A percentile compares a stretch with the other conserved stretches of the same genome.
phyloP scores from a whole-genome alignment of 2,113 vertebrate species.

The Melanocharis versteri region DNA sequence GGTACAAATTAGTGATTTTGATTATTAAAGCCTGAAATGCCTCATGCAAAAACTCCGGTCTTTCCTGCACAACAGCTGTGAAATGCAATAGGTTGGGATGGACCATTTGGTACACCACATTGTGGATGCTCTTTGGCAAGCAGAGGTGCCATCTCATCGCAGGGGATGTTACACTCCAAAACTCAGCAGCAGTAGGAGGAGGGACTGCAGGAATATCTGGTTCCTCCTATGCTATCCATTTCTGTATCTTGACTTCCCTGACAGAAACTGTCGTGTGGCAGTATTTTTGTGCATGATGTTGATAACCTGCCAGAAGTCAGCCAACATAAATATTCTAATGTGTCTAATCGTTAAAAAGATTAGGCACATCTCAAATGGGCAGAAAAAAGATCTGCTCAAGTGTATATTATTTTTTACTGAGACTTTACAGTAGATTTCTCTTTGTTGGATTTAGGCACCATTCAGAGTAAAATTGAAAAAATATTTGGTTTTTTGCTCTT shows the following conservation, averaged over 20 bases:
- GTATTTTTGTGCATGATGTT: neutral
- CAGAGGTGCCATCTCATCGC: accelerated
- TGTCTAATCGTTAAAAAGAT: neutral
- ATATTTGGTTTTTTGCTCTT: neutral
- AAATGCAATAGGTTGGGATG: neutral
- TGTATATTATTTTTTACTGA: neutral
- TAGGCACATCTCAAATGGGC: neutral
- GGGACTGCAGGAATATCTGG: neutral
- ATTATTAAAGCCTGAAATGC: neutral
- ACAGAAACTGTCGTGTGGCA: neutral
- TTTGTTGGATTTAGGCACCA: neutral
- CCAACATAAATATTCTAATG: neutral
- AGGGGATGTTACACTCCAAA: neutral
- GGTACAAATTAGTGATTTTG: neutral
- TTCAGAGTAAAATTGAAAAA: neutral
- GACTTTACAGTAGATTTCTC: neutral
- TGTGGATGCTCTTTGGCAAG: neutral
- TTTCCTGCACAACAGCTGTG: neutral
- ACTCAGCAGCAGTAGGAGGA: neutral
- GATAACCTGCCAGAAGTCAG: neutral
- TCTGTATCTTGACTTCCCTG: neutral
- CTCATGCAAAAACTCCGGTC: neutral
- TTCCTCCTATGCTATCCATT: neutral
- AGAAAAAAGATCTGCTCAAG: neutral
- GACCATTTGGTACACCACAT: neutral